Evolutionary conservation across 2,888 invertebrate genomes (phyloP).

Genomic region (Colostygia pectinataria): DNA sequence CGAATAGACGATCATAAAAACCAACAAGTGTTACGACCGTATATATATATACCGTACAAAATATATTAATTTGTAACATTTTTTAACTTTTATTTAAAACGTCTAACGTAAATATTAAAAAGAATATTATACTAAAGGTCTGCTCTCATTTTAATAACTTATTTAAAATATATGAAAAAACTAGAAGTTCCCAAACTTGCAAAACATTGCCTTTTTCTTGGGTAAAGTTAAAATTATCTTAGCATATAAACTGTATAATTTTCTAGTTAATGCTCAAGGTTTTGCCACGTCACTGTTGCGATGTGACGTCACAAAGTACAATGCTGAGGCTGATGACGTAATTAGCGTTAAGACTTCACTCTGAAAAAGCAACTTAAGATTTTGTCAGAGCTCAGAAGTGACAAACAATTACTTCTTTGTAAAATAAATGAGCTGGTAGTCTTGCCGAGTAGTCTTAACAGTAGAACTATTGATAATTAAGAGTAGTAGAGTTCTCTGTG

Average conservation of each 20-base stretch:
- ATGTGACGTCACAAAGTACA: slow-evolving; percentile 14
- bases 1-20: no score
- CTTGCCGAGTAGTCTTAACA: no score
- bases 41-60: no score
- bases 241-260: slow-evolving; percentile 32
- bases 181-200: slow-evolving; percentile 16
- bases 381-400: background rate
- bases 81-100: no score
- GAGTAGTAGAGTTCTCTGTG: no score
- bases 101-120: no score
- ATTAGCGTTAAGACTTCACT: slow-evolving; percentile 7
- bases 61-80: no score
- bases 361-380: background rate
- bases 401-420: no score
- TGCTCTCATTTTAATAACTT: background rate
- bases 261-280: slow-evolving; percentile 30
- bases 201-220: slow-evolving; percentile 25
- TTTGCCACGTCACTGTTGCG: slow-evolving; percentile 17
- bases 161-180: background rate
- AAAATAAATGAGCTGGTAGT: no score
- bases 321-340: slow-evolving; percentile 12
- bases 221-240: slow-evolving; percentile 31
- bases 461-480: no score
- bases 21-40: no score
- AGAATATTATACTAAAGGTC: background rate